Evolutionary conservation across 2,888 invertebrate species (phyloP).

Genomic region (Dicranocentrus wangi): DNA sequence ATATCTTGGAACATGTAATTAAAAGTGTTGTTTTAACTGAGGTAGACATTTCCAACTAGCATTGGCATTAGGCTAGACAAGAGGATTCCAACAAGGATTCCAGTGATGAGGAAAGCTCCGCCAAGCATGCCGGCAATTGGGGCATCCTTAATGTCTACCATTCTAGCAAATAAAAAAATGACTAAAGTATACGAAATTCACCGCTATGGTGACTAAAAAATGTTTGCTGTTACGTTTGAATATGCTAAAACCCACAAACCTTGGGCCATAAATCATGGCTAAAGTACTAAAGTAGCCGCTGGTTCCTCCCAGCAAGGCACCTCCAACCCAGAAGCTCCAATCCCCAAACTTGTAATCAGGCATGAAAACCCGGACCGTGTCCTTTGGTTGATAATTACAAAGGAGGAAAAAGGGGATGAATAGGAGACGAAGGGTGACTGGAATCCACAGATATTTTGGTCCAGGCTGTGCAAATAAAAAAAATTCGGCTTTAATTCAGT

Average conservation of each 20-base stretch:
- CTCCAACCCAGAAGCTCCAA: conserved; percentile 85
- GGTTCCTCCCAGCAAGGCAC: conserved; percentile 85
- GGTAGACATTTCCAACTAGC: no score
- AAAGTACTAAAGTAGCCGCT: conserved; percentile 95
- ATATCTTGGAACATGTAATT: no score
- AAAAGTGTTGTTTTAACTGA: no score
- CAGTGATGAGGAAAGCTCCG: conserved; percentile 91
- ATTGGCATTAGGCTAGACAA: conserved; percentile 83
- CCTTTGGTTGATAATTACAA: conserved; percentile 87
- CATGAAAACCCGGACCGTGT: conserved; percentile 77
- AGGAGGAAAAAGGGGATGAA: conserved; percentile 93
- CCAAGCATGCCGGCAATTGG: conserved; percentile 96
- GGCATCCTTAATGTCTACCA: conserved; percentile 89
- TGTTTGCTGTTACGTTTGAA: no score
- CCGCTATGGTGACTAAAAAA: no score
- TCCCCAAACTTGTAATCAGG: conserved; percentile 87
- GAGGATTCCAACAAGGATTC: conserved; percentile 87
- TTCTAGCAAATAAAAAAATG: no score
- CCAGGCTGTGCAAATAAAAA: no score
- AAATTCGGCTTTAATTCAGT: no score
- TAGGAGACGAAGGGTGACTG: conserved; percentile 82
- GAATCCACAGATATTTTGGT: conserved; percentile 84
- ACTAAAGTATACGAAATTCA: not conserved
- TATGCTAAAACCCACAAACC: no score
- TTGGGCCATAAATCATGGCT: conserved; percentile 93